These are phyloP conservation scores for Sanderia malayensis DNA, from an alignment of 30 jellyfish, hydroid and myxozoan species.

Conservation along the genomic window DNA sequence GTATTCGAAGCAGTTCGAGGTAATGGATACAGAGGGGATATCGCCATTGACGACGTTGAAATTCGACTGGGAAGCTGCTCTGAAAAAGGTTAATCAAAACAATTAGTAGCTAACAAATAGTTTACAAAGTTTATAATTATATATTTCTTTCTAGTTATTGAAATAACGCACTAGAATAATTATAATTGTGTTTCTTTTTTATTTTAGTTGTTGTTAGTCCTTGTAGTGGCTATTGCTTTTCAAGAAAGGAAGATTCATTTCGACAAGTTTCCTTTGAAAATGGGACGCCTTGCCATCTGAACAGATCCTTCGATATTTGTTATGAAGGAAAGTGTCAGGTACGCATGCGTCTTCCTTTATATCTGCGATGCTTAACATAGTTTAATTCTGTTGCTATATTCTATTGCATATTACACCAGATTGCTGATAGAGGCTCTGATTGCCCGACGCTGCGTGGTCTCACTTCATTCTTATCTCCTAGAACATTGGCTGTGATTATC, in stretches of 20 bases:
- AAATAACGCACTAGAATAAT: too few relatives aligned
- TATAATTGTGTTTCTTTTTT: not conserved
- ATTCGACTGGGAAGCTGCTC: conserved; percentile 60
- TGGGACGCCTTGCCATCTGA: conserved; percentile 49
- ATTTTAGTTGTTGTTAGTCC: conserved; percentile 10
- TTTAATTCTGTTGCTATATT: too few relatives aligned
- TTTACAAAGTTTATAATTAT: too few relatives aligned
- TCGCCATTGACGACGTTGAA: conserved; percentile 76
- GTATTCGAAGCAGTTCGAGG: conserved; percentile 88
- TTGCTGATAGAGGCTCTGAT: too few relatives aligned
- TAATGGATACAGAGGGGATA: conserved; percentile 64
- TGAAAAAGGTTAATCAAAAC: not conserved
- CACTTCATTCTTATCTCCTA: not conserved
- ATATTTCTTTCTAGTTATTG: too few relatives aligned
- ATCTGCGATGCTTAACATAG: too few relatives aligned
- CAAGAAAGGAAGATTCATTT: not conserved
- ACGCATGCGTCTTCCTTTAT: not conserved
- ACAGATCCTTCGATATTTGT: conserved; percentile 43
- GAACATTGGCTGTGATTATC: conserved; percentile 60
- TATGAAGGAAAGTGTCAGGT: conserved; percentile 51
- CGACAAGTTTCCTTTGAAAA: conserved; percentile 11
- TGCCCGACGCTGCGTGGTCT: too few relatives aligned
- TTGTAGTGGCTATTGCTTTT: conserved; percentile 24
- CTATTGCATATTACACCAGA: too few relatives aligned
- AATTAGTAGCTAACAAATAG: too few relatives aligned